Percentiles rank a stretch among this genome's conserved stretches.
Conservation (phyloP, 2,888 invertebrate species). For the Poecilobothrus nobilitatus region DNA sequence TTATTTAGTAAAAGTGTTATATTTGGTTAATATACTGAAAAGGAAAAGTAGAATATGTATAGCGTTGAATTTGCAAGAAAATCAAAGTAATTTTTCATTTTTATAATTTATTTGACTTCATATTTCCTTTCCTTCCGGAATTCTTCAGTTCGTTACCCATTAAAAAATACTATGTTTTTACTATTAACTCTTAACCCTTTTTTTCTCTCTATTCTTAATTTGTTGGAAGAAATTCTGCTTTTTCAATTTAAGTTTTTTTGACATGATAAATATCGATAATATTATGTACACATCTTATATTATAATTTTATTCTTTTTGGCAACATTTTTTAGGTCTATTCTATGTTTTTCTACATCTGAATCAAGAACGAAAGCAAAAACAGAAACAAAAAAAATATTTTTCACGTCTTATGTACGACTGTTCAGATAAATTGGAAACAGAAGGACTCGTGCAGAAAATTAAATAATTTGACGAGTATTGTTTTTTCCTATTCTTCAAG, state of each 20-base stretch:
- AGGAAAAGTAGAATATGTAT: too few relatives aligned
- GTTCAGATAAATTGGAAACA: conserved; percentile 1
- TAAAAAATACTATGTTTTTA: background rate
- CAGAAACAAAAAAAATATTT: background rate
- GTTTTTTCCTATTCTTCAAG: too few relatives aligned
- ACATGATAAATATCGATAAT: background rate
- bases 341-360: background rate
- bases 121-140: background rate
- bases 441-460: conserved; percentile 1
- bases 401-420: background rate
- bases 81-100: conserved; percentile 4
- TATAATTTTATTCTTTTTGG: background rate
- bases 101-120: background rate
- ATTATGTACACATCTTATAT: background rate
- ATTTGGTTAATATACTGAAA: too few relatives aligned
- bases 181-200: background rate
- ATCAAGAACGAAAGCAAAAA: background rate
- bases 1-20: too few relatives aligned
- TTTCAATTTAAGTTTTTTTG: conserved; percentile 4
- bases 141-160: background rate
- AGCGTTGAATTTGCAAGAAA: background rate
- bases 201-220: background rate
- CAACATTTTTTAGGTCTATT: background rate
- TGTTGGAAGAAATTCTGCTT: background rate
- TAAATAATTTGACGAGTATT: background rate